phyloP scores from a whole-genome alignment of 2,888 invertebrate genomes.

The Agrochola lota region DNA sequence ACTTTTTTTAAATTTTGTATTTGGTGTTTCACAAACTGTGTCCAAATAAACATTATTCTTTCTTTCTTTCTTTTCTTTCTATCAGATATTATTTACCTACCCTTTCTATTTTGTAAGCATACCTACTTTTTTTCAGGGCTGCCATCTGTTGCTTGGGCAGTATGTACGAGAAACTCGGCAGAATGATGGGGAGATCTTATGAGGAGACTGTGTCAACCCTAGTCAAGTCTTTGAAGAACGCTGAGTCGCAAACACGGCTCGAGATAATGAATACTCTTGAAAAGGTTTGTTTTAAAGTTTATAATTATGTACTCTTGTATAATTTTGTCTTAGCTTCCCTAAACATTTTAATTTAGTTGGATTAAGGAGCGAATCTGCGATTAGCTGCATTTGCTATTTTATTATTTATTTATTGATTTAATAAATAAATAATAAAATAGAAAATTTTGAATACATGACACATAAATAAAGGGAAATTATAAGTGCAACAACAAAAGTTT shows the following conservation, averaged over 20 bases:
- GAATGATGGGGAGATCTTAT: slow-evolving; percentile 99
- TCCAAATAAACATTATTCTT: too few relatives aligned
- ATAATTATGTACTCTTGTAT: neutral
- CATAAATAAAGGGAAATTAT: too few relatives aligned
- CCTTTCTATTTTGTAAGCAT: neutral
- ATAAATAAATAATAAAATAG: too few relatives aligned
- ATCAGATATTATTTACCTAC: neutral
- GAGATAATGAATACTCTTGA: slow-evolving; percentile 99
- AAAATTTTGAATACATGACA: too few relatives aligned
- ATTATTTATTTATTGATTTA: too few relatives aligned
- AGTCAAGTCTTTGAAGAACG: slow-evolving; percentile 96
- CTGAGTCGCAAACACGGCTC: slow-evolving; percentile 98
- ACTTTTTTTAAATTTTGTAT: too few relatives aligned
- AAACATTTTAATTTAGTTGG: neutral
- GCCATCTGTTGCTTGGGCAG: slow-evolving; percentile 98
- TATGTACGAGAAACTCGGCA: slow-evolving; percentile 99
- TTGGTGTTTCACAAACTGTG: too few relatives aligned
- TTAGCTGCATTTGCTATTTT: neutral
- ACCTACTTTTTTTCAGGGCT: slow-evolving; percentile 91
- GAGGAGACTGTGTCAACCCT: slow-evolving; percentile 99
- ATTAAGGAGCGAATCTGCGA: neutral
- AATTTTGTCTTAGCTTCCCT: neutral
- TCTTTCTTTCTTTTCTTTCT: too few relatives aligned
- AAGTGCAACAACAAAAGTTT: too few relatives aligned
- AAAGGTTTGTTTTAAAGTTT: slow-evolving; percentile 91